Base-by-base conservation (phyloP, 2,113 vertebrate species). In the Lagopus leucura region DNA sequence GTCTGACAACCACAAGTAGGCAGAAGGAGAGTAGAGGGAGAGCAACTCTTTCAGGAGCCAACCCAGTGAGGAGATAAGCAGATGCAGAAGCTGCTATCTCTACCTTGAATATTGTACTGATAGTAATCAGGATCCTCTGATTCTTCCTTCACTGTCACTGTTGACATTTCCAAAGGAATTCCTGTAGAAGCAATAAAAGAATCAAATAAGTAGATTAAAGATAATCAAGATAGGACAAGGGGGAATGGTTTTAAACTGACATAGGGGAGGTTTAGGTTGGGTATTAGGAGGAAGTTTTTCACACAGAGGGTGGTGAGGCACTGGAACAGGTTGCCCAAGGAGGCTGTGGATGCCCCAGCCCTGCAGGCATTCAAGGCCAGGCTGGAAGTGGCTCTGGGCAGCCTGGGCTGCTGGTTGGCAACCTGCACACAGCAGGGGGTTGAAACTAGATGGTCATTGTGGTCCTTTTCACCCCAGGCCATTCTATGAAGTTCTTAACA, bases 131-230 rank as follows among this genome's bases (percentile, higher is more conserved):
- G 95, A 60, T 98, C 98, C 78, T 98, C 98, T 1, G 66, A 87
- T 91, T 98, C 98, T 75, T 98, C 97, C 74, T 98, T 98, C 52
- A 98, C 76, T 24, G 95, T 82, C 81, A 97, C 89, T 48, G 92
- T 55, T 54, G 96, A 34, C 82, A 96, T 82, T 93, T 97, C 97
- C 60, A 97, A 89, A 65, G 97, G 94, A 90, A 96, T 86, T 82
- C 93, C 98, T 98, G 54, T 22, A 75, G 60, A 70, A 94, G 67
- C 21, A 87, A 94, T 40, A 64, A 25, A 67, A 25, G 47, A 54
- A 25, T 94, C 17, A 84, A 88, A 84, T 19, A 67, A 0, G 2
- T 55, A 76, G 61, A 74, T 24, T 3, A 70, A 8, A 21, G 61
- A 80, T 11, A 75, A 86, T 13, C 11, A 58, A 13, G 47, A 50